These are phyloP conservation scores for Ladona fulva DNA, from an alignment of 1,140 invertebrate species.

Conservation along the genomic window DNA sequence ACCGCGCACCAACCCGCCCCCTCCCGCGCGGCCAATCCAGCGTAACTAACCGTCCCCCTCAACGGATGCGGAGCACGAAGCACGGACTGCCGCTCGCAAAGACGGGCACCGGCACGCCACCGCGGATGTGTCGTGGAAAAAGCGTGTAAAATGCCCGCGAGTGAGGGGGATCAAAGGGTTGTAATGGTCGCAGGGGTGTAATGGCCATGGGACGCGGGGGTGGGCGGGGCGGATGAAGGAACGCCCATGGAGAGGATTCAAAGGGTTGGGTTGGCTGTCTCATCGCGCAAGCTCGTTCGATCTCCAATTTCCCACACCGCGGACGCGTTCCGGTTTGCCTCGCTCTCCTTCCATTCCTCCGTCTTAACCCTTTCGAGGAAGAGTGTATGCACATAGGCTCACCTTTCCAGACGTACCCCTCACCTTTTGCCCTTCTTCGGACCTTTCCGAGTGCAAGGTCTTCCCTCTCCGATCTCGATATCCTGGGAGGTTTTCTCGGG, in stretches of 20 bases:
- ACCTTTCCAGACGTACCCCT: neutral
- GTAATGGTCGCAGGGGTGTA: neutral
- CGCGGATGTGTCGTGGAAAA: too few relatives aligned
- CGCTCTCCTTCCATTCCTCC: neutral
- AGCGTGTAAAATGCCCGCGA: too few relatives aligned
- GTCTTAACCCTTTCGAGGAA: neutral
- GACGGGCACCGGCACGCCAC: too few relatives aligned
- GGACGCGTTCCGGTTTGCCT: neutral
- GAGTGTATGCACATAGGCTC: neutral
- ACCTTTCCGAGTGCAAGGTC: too few relatives aligned
- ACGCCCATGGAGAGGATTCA: neutral
- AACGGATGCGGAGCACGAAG: too few relatives aligned
- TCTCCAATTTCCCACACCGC: neutral
- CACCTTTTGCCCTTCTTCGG: neutral
- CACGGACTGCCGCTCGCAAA: too few relatives aligned
- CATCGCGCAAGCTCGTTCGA: constrained; percentile 1
- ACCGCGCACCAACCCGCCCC: too few relatives aligned
- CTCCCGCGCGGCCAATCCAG: too few relatives aligned
- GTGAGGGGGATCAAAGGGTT: neutral
- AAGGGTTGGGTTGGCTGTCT: neutral
- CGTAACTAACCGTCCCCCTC: too few relatives aligned
- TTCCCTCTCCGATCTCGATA: too few relatives aligned
- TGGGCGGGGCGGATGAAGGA: neutral
- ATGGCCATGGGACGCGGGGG: neutral
- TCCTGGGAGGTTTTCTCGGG: too few relatives aligned